Conservation (phyloP, 2,797 vertebrate genomes). For the Muraenolepis orangiensis region DNA sequence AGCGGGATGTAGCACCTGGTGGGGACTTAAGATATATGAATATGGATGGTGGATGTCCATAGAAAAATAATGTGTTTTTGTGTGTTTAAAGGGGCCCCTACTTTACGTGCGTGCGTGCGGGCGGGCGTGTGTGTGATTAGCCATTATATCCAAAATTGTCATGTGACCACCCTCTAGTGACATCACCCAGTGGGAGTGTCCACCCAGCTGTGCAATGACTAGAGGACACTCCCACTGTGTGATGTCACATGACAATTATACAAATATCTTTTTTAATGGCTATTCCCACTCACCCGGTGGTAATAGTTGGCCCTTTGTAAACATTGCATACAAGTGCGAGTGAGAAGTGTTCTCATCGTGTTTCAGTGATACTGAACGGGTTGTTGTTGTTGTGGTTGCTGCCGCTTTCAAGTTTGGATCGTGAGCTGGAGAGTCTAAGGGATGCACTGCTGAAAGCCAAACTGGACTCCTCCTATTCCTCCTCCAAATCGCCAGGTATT, state of each 20-base stretch:
- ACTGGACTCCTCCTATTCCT: slow-evolving; percentile 74
- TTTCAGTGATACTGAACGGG: not conserved
- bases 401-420: slow-evolving; percentile 78
- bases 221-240: too few relatives aligned
- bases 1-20: not conserved
- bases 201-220: too few relatives aligned
- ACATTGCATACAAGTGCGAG: not conserved
- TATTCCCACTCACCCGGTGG: too few relatives aligned
- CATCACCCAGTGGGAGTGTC: too few relatives aligned
- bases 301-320: not conserved
- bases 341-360: not conserved
- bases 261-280: too few relatives aligned
- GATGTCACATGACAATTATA: too few relatives aligned
- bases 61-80: too few relatives aligned
- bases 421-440: slow-evolving; percentile 85
- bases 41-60: not conserved
- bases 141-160: too few relatives aligned
- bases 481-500: slow-evolving; percentile 69
- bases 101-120: too few relatives aligned
- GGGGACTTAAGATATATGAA: not conserved
- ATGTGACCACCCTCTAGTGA: too few relatives aligned
- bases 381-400: not conserved
- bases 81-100: too few relatives aligned
- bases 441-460: slow-evolving; percentile 83
- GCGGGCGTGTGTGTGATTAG: too few relatives aligned